Conservation (phyloP, 2,113 vertebrate genomes). For the Trogon surrucura region DNA sequence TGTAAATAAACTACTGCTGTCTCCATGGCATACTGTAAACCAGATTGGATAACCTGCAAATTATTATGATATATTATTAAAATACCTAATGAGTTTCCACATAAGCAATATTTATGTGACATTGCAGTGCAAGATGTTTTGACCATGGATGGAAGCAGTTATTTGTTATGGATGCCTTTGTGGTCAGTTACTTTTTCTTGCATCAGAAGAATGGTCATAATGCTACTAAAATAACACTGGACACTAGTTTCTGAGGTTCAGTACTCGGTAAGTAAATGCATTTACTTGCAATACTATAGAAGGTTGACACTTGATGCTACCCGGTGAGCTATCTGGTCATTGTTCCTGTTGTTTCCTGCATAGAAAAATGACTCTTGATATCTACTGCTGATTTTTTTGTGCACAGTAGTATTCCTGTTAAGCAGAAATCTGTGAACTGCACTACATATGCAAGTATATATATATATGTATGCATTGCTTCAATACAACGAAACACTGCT, state of each 20-base stretch:
- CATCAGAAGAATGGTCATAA: neutral
- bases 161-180: neutral
- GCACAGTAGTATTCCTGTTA: neutral
- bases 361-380: neutral
- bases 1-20: neutral
- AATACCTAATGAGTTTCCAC: neutral
- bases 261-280: neutral
- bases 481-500: neutral
- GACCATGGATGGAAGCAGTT: neutral
- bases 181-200: neutral
- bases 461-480: neutral
- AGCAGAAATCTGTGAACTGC: neutral
- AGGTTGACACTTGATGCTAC: neutral
- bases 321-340: neutral
- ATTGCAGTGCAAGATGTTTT: neutral
- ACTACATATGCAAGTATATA: neutral
- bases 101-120: neutral
- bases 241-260: neutral
- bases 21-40: neutral
- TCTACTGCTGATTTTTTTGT: neutral
- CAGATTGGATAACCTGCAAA: neutral
- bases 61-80: neutral
- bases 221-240: neutral
- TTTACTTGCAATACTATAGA: neutral
- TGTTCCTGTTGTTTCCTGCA: neutral